phyloP scores from a whole-genome alignment of 2,888 invertebrate genomes.

The Napeogenes sylphis region DNA sequence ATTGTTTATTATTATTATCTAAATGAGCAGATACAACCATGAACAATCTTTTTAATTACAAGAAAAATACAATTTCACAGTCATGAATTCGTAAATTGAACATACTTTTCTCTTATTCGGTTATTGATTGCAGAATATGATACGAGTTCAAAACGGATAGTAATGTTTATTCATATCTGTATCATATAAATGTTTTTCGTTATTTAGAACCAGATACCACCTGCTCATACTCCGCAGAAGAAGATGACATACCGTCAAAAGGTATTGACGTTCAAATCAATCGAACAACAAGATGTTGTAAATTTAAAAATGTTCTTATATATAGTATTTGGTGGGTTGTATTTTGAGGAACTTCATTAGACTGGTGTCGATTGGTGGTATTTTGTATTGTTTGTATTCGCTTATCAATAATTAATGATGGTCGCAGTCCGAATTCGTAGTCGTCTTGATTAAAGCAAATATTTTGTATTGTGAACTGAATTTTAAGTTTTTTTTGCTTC shows the following conservation, averaged over 20 bases:
- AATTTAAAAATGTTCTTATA: slow-evolving; percentile 42
- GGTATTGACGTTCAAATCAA: slow-evolving; percentile 27
- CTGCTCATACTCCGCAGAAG: slow-evolving; percentile 15
- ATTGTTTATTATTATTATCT: background rate
- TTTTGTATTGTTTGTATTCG: slow-evolving; percentile 40
- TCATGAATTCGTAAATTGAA: background rate
- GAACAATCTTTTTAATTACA: too few species aligned
- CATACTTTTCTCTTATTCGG: background rate
- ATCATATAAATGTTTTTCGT: background rate
- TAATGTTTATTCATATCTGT: background rate
- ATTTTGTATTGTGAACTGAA: slow-evolving; percentile 33
- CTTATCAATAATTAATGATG: slow-evolving; percentile 60
- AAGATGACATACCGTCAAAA: slow-evolving; percentile 28
- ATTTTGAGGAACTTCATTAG: slow-evolving; percentile 56
- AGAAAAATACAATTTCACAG: background rate
- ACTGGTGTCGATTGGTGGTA: slow-evolving; percentile 57
- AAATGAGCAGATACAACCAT: background rate
- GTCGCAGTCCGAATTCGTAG: slow-evolving; percentile 23
- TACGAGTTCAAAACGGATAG: background rate
- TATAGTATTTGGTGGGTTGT: slow-evolving; percentile 44
- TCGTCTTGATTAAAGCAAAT: slow-evolving; percentile 38
- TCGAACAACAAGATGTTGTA: slow-evolving; percentile 34
- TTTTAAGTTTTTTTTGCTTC: slow-evolving; percentile 21
- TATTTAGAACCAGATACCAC: slow-evolving; percentile 14
- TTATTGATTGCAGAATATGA: background rate